Conservation (phyloP, 2,888 invertebrate species). For the Chouioia cunea region DNA sequence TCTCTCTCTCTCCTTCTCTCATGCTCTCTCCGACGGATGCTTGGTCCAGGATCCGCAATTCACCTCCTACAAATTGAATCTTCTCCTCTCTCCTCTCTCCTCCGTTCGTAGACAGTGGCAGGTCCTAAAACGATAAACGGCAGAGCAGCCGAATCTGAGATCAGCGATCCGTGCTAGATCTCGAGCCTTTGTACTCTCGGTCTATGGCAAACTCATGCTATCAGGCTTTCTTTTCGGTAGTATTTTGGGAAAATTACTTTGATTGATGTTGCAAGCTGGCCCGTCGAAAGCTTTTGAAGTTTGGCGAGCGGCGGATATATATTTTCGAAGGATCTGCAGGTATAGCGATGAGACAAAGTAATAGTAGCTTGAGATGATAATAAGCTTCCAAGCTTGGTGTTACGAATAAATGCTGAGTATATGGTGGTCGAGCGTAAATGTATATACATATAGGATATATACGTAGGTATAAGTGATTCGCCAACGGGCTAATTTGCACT, state of each 20-base stretch:
- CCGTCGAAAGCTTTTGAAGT: constrained; percentile 59
- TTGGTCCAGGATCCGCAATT: constrained; percentile 63
- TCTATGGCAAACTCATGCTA: constrained; percentile 49
- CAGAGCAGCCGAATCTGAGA: constrained; percentile 59
- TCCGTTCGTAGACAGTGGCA: constrained; percentile 56
- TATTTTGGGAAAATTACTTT: not conserved
- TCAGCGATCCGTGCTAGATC: constrained; percentile 62
- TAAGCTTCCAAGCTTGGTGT: constrained; percentile 53
- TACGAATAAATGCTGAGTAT: too few species aligned
- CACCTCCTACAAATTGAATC: constrained; percentile 64
- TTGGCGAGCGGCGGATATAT: too few species aligned
- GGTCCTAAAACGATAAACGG: constrained; percentile 56
- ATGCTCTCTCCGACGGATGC: too few species aligned
- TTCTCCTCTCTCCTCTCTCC: constrained; percentile 51
- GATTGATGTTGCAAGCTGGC: constrained; percentile 32
- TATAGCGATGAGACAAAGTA: constrained; percentile 61
- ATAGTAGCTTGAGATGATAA: constrained; percentile 65
- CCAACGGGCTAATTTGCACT: constrained; percentile 63
- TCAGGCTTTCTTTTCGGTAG: constrained; percentile 35
- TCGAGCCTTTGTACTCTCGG: constrained; percentile 55
- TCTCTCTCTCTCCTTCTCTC: too few species aligned
- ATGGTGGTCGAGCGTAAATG: too few species aligned
- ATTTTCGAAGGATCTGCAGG: too few species aligned
- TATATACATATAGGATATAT: too few species aligned
- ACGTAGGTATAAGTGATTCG: constrained; percentile 59